Conservation (phyloP, 2,797 vertebrate species). For the Gymnoscopelus braueri region DNA sequence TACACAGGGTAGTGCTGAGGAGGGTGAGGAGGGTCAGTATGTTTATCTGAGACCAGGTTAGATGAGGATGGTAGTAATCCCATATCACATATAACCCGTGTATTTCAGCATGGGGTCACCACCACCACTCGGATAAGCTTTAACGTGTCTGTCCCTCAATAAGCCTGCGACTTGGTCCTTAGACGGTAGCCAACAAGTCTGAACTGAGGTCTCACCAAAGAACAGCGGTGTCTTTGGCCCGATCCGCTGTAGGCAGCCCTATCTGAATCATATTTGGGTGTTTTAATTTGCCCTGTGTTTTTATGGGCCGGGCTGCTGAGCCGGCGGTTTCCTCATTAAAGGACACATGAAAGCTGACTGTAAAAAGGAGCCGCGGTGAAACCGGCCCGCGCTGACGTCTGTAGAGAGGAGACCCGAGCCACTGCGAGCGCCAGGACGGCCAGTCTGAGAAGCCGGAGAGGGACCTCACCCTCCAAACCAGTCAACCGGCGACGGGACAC, state of each 20-base stretch:
- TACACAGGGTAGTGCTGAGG: not conserved
- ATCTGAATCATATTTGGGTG: constrained; percentile 84
- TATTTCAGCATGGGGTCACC: constrained; percentile 1
- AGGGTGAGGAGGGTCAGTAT: not conserved
- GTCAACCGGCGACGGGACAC: constrained; percentile 68
- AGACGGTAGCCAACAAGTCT: constrained; percentile 45
- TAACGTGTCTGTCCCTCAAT: not conserved
- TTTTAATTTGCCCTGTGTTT: constrained; percentile 81
- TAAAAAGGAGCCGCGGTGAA: constrained; percentile 82
- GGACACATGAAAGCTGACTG: constrained; percentile 83
- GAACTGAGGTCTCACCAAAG: constrained; percentile 51
- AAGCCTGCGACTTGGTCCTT: not conserved
- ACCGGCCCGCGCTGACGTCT: constrained; percentile 82
- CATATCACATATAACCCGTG: not conserved
- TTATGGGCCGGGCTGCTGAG: constrained; percentile 76
- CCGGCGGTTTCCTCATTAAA: constrained; percentile 85
- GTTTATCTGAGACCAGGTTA: no score
- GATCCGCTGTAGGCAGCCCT: constrained; percentile 43
- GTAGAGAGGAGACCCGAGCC: constrained; percentile 57
- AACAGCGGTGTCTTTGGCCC: constrained; percentile 54
- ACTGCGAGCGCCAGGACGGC: constrained; percentile 53
- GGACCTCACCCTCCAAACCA: constrained; percentile 67
- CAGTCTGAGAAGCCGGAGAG: constrained; percentile 57
- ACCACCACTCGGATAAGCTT: constrained; percentile 11
- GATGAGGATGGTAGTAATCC: constrained; percentile 7